A percentile compares a stretch with the other conserved stretches of the same genome.
Conservation (phyloP, 2,888 invertebrate genomes). For the Micropterix aruncella region DNA sequence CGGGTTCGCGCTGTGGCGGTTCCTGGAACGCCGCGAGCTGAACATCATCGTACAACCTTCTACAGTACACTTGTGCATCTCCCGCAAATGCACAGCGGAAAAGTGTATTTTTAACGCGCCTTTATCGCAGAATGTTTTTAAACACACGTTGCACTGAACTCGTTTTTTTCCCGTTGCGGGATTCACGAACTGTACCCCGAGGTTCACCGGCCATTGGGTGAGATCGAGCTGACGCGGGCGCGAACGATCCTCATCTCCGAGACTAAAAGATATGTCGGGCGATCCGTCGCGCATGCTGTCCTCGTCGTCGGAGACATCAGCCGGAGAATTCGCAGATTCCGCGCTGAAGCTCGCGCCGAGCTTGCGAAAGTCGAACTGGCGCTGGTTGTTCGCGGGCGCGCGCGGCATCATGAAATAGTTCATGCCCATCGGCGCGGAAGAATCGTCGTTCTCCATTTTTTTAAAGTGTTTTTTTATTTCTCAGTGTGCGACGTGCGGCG, state of each 20-base stretch:
- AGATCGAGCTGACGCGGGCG: slow-evolving; percentile 18
- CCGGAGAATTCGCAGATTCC: slow-evolving; percentile 20
- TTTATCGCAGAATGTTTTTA: slow-evolving; percentile 98
- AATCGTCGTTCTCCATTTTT: slow-evolving; percentile 34
- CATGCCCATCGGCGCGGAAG: slow-evolving; percentile 29
- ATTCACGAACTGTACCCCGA: slow-evolving; percentile 78
- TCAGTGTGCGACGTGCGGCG: too few species aligned
- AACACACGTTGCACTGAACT: slow-evolving; percentile 93
- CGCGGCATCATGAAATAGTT: slow-evolving; percentile 42
- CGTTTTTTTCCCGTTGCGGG: slow-evolving; percentile 89
- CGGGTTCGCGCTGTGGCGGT: slow-evolving; percentile 93
- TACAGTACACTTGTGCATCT: slow-evolving; percentile 98
- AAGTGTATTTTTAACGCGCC: slow-evolving; percentile 97
- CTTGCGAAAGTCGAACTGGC: slow-evolving; percentile 77
- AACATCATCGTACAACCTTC: slow-evolving; percentile 98
- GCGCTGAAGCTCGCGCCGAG: slow-evolving; percentile 50
- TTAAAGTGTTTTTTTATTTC: too few species aligned
- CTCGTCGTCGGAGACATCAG: slow-evolving; percentile 9
- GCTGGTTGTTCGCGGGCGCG: slow-evolving; percentile 69
- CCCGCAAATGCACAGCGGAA: slow-evolving; percentile 92
- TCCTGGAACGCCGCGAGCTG: slow-evolving; percentile 86
- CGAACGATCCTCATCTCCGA: slow-evolving; percentile 24
- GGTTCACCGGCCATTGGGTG: slow-evolving; percentile 64
- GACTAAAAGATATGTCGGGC: slow-evolving; percentile 15
- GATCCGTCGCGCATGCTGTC: slow-evolving; percentile 24